Percentiles rank a stretch among this genome's conserved stretches.
Conservation (phyloP, 2,888 invertebrate species). For the Folsomia candida region DNA sequence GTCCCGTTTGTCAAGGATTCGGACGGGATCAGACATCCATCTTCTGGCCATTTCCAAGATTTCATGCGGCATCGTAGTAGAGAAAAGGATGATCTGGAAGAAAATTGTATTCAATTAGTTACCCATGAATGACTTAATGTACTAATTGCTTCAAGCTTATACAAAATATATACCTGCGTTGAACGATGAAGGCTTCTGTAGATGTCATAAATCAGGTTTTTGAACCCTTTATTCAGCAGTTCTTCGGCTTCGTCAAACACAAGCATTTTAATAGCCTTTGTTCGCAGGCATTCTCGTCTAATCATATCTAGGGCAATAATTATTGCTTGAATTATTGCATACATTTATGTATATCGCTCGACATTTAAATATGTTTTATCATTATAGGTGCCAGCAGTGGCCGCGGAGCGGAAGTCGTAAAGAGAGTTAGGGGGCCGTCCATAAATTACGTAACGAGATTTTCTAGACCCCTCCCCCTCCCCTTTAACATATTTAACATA, state of each 20-base stretch:
- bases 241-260: conserved; percentile 99
- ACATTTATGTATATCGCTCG: background rate
- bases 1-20: conserved; percentile 99
- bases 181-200: conserved; percentile 96
- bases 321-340: background rate
- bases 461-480: no score
- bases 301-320: conserved; percentile 75
- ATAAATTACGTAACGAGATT: no score
- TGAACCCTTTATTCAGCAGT: conserved; percentile 99
- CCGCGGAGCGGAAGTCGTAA: background rate
- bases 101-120: no score
- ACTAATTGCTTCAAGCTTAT: no score
- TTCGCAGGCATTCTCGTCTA: conserved; percentile 76
- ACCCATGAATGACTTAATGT: no score
- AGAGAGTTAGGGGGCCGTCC: no score
- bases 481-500: no score
- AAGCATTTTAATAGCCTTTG: conserved; percentile 92
- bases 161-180: conserved; percentile 65
- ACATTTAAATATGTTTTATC: background rate
- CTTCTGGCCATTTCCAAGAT: conserved; percentile 99
- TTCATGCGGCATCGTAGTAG: conserved; percentile 97
- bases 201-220: conserved; percentile 99
- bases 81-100: conserved; percentile 83
- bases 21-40: conserved; percentile 99
- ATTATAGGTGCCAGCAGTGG: background rate